Evolutionary conservation across 2,113 vertebrate genomes (phyloP), one percentile per base, ranked within the genome.

Genomic region (Pontoporia blainvillei): DNA sequence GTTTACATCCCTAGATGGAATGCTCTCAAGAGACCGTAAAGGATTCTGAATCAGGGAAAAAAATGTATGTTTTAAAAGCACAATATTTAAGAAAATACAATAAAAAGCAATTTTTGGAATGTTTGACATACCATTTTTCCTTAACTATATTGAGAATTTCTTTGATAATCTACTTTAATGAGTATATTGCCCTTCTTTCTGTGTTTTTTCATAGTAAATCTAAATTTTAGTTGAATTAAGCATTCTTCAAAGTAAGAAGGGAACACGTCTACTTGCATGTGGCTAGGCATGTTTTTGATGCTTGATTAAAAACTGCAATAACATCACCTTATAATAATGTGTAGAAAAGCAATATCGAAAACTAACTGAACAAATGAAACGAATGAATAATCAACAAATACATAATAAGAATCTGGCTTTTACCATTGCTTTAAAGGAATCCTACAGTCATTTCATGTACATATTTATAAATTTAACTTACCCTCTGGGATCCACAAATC

Each of bases 201-300:
- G 1, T 83, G 49, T 90, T 94, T 97, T 84, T 86, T 57, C 31
- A 44, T 44, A 86, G 64, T 86, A 2, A 89, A 90, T 73, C 41
- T 79, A 64, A 96, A 67, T 86, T 93, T 92, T 95, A 91, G 66
- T 95, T 97, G 36, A 90, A 54, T 71, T 95, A 95, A 83, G 20
- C 7, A 46, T 95, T 94, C 17, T 89, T 79, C 0, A 61, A 17
- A 59, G 39, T 54, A 87, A 75, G 36, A 75, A 39, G 23, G 21
- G 20, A 82, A 91, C 41, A 49, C 52, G 29, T 44, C 21, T 91
- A 54, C 54, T 57, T 95, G 41, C 2, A 44, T 83, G 14, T 49
- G 64, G 49, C 78, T 39, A 91, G 36, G 34, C 78, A 59, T 78
- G 59, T 86, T 89, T 96, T 90, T 54, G 52, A 92, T 54, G 36